These are phyloP conservation scores for Salticus scenicus DNA, from an alignment of 2,888 invertebrate species.

Conservation along the genomic window DNA sequence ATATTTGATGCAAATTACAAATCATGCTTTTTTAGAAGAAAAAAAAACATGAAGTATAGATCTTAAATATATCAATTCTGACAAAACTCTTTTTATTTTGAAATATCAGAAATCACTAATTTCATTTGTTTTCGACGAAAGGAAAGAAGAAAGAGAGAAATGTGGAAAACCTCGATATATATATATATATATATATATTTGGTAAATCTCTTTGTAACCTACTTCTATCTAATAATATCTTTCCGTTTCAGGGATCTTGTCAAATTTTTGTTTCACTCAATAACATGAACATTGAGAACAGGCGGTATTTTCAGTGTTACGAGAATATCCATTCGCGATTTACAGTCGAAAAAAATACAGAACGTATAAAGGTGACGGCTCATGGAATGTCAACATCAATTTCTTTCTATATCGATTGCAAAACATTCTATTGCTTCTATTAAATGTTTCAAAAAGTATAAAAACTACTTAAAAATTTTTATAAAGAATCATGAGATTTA, in stretches of 20 bases:
- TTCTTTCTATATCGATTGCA: slow-evolving; percentile 40
- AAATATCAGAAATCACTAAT: slow-evolving; percentile 3
- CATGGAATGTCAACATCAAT: slow-evolving; percentile 43
- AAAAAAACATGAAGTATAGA: no score
- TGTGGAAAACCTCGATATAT: no score
- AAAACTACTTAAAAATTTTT: no score
- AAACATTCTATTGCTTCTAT: slow-evolving; percentile 49
- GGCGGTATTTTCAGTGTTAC: background rate
- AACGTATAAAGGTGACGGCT: slow-evolving; percentile 27
- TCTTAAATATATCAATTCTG: no score
- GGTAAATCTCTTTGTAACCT: no score
- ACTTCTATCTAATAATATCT: slow-evolving; percentile 42
- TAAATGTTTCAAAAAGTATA: no score
- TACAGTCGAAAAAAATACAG: slow-evolving; percentile 29
- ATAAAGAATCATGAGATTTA: no score
- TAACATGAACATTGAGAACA: slow-evolving; percentile 5
- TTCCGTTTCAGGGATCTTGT: slow-evolving; percentile 23
- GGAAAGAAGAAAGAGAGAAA: no score
- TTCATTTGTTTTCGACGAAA: background rate
- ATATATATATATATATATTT: no score
- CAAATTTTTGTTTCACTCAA: slow-evolving; percentile 22
- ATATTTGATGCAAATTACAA: no score
- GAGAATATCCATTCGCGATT: slow-evolving; percentile 33
- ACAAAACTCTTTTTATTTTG: no score
- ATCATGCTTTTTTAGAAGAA: no score